Evolutionary conservation across 2,113 vertebrate species (phyloP).

Genomic region (Oreochromis tanganicae): DNA sequence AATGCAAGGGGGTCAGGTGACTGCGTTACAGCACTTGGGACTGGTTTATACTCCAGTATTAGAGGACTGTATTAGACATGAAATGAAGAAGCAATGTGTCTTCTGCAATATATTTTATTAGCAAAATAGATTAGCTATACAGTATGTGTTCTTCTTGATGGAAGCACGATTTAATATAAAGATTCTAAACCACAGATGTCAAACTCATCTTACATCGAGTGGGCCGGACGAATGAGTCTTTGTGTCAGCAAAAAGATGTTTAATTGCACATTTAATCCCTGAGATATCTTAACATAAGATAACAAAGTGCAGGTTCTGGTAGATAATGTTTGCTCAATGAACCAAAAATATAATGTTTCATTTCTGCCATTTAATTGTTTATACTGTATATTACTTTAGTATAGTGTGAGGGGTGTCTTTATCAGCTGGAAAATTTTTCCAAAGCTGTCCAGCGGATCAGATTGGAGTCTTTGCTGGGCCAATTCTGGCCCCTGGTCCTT

Average conservation of each 20-base stretch:
- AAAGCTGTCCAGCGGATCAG: neutral
- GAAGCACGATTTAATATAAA: neutral
- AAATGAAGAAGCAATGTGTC: neutral
- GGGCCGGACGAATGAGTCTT: neutral
- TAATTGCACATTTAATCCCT: neutral
- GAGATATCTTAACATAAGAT: neutral
- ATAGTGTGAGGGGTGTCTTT: neutral
- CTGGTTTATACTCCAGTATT: neutral
- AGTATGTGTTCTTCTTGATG: neutral
- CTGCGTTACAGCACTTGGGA: neutral
- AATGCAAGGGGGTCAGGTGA: neutral
- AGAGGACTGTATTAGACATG: neutral
- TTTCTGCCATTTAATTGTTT: neutral
- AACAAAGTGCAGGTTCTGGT: neutral
- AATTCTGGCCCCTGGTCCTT: neutral
- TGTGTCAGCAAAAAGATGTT: neutral
- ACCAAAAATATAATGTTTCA: neutral
- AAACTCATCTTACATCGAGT: neutral
- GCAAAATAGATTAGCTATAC: neutral
- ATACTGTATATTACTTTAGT: neutral
- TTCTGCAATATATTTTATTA: neutral
- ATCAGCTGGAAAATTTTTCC: neutral
- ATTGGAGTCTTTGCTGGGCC: neutral
- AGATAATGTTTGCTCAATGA: neutral
- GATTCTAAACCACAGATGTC: neutral